A percentile compares a stretch with the other conserved stretches of the same genome.
These are phyloP conservation scores for Megalonaias nervosa DNA, from an alignment of 1,140 invertebrate species.

Conservation along the genomic window DNA sequence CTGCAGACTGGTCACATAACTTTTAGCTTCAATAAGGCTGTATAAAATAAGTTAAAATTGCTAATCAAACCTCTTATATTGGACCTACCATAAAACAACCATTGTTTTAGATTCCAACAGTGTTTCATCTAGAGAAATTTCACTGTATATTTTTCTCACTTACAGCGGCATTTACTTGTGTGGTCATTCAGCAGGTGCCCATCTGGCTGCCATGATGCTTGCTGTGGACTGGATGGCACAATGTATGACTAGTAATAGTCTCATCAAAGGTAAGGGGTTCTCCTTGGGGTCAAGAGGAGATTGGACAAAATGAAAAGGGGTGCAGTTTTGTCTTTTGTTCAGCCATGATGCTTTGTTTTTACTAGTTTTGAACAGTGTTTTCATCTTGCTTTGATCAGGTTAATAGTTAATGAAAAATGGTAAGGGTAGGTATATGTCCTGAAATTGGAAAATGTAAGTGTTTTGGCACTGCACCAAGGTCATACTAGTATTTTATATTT, in stretches of 20 bases:
- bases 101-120: too few species aligned
- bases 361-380: not conserved
- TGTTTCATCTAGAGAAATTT: too few species aligned
- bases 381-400: not conserved
- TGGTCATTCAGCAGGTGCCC: constrained; percentile 67
- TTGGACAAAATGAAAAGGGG: not conserved
- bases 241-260: constrained; percentile 42
- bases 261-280: constrained; percentile 56
- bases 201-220: constrained; percentile 65
- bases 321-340: not conserved
- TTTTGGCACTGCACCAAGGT: too few species aligned
- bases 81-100: too few species aligned
- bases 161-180: constrained; percentile 64
- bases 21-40: too few species aligned
- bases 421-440: not conserved
- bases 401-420: not conserved
- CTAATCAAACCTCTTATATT: too few species aligned
- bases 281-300: constrained; percentile 3
- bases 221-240: constrained; percentile 56
- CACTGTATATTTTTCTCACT: not conserved
- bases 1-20: too few species aligned
- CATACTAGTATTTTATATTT: too few species aligned
- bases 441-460: not conserved
- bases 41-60: too few species aligned
- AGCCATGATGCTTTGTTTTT: not conserved